Conservation (phyloP, 2,797 vertebrate genomes). For the Sus cebifrons region DNA sequence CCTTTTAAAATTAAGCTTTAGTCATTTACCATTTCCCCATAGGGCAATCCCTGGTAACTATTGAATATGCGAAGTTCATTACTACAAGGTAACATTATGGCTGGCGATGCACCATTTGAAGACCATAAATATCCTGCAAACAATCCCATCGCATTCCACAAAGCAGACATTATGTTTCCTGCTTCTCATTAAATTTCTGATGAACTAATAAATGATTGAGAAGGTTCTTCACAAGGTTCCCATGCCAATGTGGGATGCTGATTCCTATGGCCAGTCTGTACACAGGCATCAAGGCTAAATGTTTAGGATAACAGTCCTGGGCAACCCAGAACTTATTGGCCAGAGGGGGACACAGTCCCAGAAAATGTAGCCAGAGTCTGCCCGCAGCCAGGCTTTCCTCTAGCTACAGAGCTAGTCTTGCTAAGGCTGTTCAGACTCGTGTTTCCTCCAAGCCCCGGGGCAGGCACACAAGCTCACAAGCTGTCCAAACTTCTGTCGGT, state of each 20-base stretch:
- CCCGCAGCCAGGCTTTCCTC: background rate
- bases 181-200: constrained; percentile 80
- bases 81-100: constrained; percentile 56
- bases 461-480: no score
- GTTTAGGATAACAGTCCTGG: background rate
- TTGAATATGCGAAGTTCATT: constrained; percentile 73
- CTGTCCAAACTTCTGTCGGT: background rate
- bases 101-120: constrained; percentile 36
- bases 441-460: background rate
- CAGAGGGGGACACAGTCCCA: background rate
- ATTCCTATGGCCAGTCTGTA: background rate
- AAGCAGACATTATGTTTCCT: constrained; percentile 73
- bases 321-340: no score
- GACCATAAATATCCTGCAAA: constrained; percentile 76
- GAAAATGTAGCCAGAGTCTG: background rate
- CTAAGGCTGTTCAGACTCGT: background rate
- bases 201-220: constrained; percentile 79
- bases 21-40: constrained; percentile 59
- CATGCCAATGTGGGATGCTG: background rate
- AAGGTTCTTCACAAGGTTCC: background rate
- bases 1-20: constrained; percentile 74
- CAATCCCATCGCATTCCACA: constrained; percentile 67
- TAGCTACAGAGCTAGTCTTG: background rate
- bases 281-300: background rate
- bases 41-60: constrained; percentile 26